These are phyloP conservation scores for Balaenoptera acutorostrata DNA, from an alignment of 2,113 vertebrate genomes.

Conservation along the genomic window DNA sequence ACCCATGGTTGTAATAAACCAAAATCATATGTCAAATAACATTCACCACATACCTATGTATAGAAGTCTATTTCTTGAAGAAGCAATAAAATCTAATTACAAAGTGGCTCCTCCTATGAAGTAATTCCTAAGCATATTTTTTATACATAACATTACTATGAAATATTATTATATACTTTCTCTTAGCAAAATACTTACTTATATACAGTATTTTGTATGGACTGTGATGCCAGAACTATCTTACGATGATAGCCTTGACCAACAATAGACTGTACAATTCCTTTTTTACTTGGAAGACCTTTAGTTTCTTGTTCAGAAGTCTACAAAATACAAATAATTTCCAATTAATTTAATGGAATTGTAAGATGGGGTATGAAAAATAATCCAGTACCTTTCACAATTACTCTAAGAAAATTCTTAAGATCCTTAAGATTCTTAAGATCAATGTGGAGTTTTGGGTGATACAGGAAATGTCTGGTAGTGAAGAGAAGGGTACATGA, in stretches of 20 bases:
- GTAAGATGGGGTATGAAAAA: not conserved
- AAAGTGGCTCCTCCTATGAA: not conserved
- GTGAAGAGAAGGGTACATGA: not conserved
- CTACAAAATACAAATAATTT: conserved; percentile 77
- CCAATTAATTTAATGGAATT: conserved; percentile 11
- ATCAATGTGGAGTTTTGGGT: not conserved
- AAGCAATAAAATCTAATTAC: not conserved
- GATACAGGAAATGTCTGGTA: not conserved
- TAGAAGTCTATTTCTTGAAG: not conserved
- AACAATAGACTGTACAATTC: conserved; percentile 97
- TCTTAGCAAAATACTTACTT: conserved; percentile 85
- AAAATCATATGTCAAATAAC: not conserved
- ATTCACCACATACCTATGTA: not conserved
- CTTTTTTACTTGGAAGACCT: conserved; percentile 97
- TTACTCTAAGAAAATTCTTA: not conserved
- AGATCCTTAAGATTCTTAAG: not conserved
- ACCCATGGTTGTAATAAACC: not conserved
- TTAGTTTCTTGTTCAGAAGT: conserved; percentile 97
- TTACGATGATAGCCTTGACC: conserved; percentile 98
- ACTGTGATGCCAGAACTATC: conserved; percentile 96
- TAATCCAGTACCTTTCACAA: not conserved
- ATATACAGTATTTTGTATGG: conserved; percentile 94
- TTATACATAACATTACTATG: not conserved
- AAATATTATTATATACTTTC: not conserved
- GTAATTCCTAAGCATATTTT: not conserved